These are phyloP conservation scores for Nannoperca australis DNA, from an alignment of 2,797 vertebrate species.

Conservation along the genomic window DNA sequence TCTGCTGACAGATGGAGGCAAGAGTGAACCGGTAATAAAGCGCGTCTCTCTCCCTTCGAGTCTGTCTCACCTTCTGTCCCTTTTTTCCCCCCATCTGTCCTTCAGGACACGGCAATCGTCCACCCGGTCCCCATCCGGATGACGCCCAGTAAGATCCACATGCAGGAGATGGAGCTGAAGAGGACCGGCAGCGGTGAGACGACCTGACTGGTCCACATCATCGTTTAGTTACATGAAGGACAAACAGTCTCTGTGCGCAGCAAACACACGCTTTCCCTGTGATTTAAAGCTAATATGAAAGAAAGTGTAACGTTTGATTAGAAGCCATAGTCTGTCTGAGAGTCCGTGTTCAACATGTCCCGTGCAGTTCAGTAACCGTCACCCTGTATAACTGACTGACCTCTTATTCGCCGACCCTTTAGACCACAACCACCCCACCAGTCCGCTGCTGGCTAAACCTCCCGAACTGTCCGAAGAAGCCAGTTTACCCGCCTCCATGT, in stretches of 20 bases:
- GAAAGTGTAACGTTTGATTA: not conserved
- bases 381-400: not conserved
- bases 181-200: conserved; percentile 93
- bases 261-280: not conserved
- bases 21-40: conserved; percentile 3
- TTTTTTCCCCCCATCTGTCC: not conserved
- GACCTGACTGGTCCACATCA: not conserved
- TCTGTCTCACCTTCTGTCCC: conserved; percentile 18
- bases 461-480: conserved; percentile 94
- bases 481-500: conserved; percentile 92
- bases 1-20: not conserved
- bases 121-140: conserved; percentile 98
- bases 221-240: not conserved
- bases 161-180: conserved; percentile 99
- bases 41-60: not conserved
- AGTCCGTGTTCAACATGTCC: not conserved
- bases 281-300: not conserved
- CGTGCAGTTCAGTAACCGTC: not conserved
- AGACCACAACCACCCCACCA: conserved; percentile 96
- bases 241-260: not conserved
- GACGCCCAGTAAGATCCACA: conserved; percentile 99
- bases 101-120: conserved; percentile 97
- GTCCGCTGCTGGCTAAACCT: conserved; percentile 92
- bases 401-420: conserved; percentile 15
- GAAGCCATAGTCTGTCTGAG: no score